Evolutionary conservation across 2,113 vertebrate genomes (phyloP), one percentile per base, ranked within the genome.

Genomic region (Hystrix brachyura): DNA sequence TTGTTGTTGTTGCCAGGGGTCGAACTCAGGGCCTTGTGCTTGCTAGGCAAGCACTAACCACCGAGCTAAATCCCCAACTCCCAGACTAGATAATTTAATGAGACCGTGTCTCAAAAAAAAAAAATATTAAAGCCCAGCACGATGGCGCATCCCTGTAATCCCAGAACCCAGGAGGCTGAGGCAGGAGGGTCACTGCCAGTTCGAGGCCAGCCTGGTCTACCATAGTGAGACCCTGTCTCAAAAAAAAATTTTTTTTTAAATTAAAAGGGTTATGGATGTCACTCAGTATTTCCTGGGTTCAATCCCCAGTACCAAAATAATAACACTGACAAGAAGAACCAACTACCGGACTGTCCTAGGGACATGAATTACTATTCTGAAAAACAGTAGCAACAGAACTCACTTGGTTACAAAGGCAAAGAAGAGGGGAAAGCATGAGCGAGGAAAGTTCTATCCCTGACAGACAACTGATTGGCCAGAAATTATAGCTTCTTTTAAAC

Each of bases 351-450:
- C 46, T 60, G 25, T 74, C 64, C 85, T 64, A 87, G 76, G 71
- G 69, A n/a, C 5, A n/a, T 53, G 51, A 79, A 87, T 91, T 65
- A 60, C 7, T 65, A 79, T 85, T 95, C 95, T 95, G 69, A 89
- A 93, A 91, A 91, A 62, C 29, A 78, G 57, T 74, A 34, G 48
- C 13, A 17, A 59, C 15, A 25, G n/a, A 65, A 90, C 27, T 78
- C 71, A 17, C 3, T 57, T n/a, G 27, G 23, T 80, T 79, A 74
- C 27, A 86, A 74, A 59, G 79, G 43, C 57, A 57, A 93, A 96
- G 48, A 53, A 86, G 76, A 82, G 32, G 32, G 60, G 82, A 76
- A 62, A 38, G 48, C 69, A 85, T 11, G 46, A 60, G 72, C 55
- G 25, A 89, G 43, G n/a, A 74, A 51, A 62, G 86, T 80, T 57